Percentiles rank a stretch among this genome's conserved stretches.
phyloP scores from a whole-genome alignment of 2,888 invertebrate genomes.

The Melitaea athalia region DNA sequence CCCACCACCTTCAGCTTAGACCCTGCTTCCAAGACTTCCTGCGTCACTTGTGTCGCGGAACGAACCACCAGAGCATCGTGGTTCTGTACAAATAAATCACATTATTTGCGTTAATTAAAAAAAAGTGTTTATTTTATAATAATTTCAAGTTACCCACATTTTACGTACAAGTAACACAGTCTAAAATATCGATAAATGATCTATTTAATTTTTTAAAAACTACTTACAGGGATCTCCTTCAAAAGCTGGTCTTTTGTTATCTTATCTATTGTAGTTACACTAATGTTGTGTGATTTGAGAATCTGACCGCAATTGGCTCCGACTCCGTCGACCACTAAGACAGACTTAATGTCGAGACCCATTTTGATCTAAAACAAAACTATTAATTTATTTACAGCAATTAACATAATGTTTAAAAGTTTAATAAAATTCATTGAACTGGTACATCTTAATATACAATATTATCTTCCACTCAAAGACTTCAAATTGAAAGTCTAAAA shows the following conservation, averaged over 20 bases:
- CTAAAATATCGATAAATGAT: too few species aligned
- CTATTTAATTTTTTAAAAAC: too few species aligned
- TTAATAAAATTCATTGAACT: too few species aligned
- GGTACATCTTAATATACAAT: too few species aligned
- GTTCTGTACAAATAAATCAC: constrained; percentile 81
- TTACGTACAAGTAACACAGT: too few species aligned
- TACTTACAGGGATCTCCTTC: constrained; percentile 90
- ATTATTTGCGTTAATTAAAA: too few species aligned
- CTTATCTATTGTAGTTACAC: constrained; percentile 90
- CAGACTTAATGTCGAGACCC: constrained; percentile 86
- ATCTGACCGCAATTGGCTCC: constrained; percentile 93
- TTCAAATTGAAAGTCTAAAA: too few species aligned
- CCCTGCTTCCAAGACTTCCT: constrained; percentile 90
- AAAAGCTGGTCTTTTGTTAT: constrained; percentile 90
- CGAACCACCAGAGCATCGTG: constrained; percentile 96
- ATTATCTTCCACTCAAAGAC: too few species aligned
- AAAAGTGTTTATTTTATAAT: not conserved
- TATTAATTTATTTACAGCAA: not conserved
- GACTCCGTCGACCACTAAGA: constrained; percentile 96
- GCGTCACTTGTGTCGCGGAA: constrained; percentile 96
- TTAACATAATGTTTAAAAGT: too few species aligned
- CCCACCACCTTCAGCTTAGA: constrained; percentile 92
- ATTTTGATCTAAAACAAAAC: constrained; percentile 49
- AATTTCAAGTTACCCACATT: too few species aligned
- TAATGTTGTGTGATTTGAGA: constrained; percentile 88